These are phyloP conservation scores for Listronotus oregonensis DNA, from an alignment of 1,140 invertebrate genomes.

Conservation along the genomic window DNA sequence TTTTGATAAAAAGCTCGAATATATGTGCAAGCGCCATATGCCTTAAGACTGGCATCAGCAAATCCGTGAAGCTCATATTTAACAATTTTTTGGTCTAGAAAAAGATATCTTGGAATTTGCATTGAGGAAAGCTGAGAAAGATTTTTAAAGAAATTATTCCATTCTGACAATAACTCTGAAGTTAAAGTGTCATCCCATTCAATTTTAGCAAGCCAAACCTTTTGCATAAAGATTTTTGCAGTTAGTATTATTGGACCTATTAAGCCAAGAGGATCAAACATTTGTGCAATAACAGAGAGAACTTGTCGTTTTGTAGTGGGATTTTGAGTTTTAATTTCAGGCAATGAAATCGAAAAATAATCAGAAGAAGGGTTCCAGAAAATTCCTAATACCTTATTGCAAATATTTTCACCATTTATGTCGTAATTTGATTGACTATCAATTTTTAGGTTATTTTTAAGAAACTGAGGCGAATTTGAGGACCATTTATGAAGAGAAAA, in stretches of 20 bases:
- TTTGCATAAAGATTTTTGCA: conserved; percentile 34
- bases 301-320: no score
- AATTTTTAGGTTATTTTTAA: no score
- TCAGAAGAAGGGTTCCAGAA: no score
- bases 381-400: no score
- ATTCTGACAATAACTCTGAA: conserved; percentile 24
- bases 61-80: conserved; percentile 50
- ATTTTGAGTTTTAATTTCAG: no score
- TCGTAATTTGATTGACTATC: no score
- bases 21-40: conserved; percentile 49
- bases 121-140: conserved; percentile 11
- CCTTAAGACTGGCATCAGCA: conserved; percentile 44
- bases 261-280: no score
- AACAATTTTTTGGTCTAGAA: conserved; percentile 55
- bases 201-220: background rate
- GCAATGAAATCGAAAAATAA: no score
- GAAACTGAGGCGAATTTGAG: no score
- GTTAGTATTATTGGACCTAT: background rate
- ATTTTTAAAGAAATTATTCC: conserved; percentile 13
- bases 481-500: no score
- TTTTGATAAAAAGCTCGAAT: conserved; percentile 15
- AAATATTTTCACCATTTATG: no score
- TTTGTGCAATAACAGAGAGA: no score
- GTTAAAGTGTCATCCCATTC: conserved; percentile 42
- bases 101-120: conserved; percentile 38